Evolutionary conservation across 2,113 vertebrate genomes (phyloP), one percentile per base, ranked within the genome.

Genomic region (Rhegmatorhina hoffmannsi): DNA sequence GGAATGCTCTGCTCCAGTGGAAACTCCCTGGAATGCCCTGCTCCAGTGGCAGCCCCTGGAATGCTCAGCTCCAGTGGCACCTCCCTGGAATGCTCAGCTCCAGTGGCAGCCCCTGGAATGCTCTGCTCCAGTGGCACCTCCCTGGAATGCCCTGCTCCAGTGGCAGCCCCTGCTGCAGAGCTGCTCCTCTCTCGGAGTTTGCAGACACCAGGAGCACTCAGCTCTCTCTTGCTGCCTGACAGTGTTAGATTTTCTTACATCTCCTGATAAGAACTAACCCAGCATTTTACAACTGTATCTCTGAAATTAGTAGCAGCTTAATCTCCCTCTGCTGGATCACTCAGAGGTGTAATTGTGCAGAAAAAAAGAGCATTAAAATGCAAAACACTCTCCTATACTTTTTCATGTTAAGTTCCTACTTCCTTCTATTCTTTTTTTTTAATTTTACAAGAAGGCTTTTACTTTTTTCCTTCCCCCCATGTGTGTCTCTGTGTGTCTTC

Each of bases 261-360:
- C 79, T 91, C 47, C 72, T 14, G 89, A 87, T 91, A 96, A 95
- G 91, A 95, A 73, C 87, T 74, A 96, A 84, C 83, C 76, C 84
- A 87, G 87, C 87, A 53, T 94, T 92, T 97, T 95, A 94, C 93
- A 89, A 78, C 83, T 89, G 92, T 90, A 38, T 80, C 63, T 95
- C 96, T 92, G 95, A 97, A 97, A 97, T 97, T 92, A 96, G 96
- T 68, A 94, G 95, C 90, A 36, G 92, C 87, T 97, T 97, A 97
- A 97, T 97, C 95, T 98, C 89, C 78, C 95, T 95, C 70, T 90
- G 92, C 97, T 91, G 87, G 97, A 97, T 98, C 96, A 96, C 95
- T 98, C 97, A 91, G 83, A 97, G 96, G 97, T 96, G 96, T 98
- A 98, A 98, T 97, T 97, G 97, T 96, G 97, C 97, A 97, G 97